Evolutionary conservation across 1,140 invertebrate genomes (phyloP), one percentile per base, ranked within the genome.

Genomic region (Xylocopa sonorina): DNA sequence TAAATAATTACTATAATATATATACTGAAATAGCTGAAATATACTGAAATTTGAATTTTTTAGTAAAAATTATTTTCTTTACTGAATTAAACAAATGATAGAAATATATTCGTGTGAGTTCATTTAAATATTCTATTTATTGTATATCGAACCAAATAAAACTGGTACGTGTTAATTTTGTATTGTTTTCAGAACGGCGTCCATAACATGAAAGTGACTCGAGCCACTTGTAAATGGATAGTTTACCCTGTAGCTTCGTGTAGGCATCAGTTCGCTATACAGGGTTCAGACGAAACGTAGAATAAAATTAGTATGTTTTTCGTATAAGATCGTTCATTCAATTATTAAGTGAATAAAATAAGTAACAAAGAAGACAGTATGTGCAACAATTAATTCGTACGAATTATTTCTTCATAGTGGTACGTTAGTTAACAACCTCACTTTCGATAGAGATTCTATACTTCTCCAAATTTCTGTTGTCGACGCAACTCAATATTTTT

Each of bases 401-500:
- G 32, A 46, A 14, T 53, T 2, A 43, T 24, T 62, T 50, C 67
- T 57, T 41, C 9, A 43, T n/a, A 55, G 63, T 60, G 67, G 46
- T 80, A 69, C 67, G 38, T 69, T 46, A 79, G 38, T 57, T 63
- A 24, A 29, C 46, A 68, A 29, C 38, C 48, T 21, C 29, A 72
- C 51, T 48, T 9, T 24, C 18, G 51, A 48, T 67, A 53, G 34
- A n/a, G 14, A 46, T 60, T 46, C 51, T 68, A 50, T 82, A 50
- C 32, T 29, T 48, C 32, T 60, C 32, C 9, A 53, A 68, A 29
- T 74, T 78, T 82, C 50, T 6, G 66, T 80, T 68, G 38, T 53
- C 50, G 69, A 80, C 78, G 63, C 63, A 69, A 68, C 63, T 57
- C 16, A 10, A n/a, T 60, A 68, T 55, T 75, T 80, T 74, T 57